A percentile compares a stretch with the other conserved stretches of the same genome.
phyloP scores from a whole-genome alignment of 2,113 vertebrate genomes.

The Atherinomorus stipes region DNA sequence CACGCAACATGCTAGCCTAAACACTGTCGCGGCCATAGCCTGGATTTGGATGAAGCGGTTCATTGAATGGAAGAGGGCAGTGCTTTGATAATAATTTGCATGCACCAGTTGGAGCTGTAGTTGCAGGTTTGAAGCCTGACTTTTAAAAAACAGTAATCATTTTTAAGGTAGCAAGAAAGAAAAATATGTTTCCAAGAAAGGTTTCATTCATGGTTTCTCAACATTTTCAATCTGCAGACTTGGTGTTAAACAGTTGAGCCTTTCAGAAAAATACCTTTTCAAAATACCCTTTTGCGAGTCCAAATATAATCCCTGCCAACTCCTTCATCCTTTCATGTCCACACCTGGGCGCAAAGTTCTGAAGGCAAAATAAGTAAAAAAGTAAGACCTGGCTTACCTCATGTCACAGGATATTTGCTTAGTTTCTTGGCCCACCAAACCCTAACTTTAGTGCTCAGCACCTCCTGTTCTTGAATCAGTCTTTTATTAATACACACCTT shows the following conservation, averaged over 20 bases:
- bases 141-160: slow-evolving; percentile 28
- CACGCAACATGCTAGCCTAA: slow-evolving; percentile 58
- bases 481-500: slow-evolving; percentile 54
- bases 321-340: slow-evolving; percentile 80
- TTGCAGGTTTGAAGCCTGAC: slow-evolving; percentile 11
- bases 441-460: slow-evolving; percentile 57
- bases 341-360: slow-evolving; percentile 81
- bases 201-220: slow-evolving; percentile 77
- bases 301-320: slow-evolving; percentile 78
- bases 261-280: slow-evolving; percentile 76
- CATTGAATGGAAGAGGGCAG: slow-evolving; percentile 51
- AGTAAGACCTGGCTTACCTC: slow-evolving; percentile 67
- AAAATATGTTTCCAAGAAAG: slow-evolving; percentile 72
- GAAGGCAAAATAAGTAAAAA: slow-evolving; percentile 33
- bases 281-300: slow-evolving; percentile 75
- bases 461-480: slow-evolving; percentile 53
- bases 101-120: slow-evolving; percentile 19
- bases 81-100: slow-evolving; percentile 38
- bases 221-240: slow-evolving; percentile 67
- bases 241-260: slow-evolving; percentile 70
- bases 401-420: slow-evolving; percentile 77
- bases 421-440: slow-evolving; percentile 56
- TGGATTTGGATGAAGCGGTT: slow-evolving; percentile 64
- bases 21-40: slow-evolving; percentile 37
- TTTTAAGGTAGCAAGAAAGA: slow-evolving; percentile 57